These are phyloP conservation scores for Leptothorax acervorum DNA, from an alignment of 2,888 invertebrate species.

Conservation along the genomic window DNA sequence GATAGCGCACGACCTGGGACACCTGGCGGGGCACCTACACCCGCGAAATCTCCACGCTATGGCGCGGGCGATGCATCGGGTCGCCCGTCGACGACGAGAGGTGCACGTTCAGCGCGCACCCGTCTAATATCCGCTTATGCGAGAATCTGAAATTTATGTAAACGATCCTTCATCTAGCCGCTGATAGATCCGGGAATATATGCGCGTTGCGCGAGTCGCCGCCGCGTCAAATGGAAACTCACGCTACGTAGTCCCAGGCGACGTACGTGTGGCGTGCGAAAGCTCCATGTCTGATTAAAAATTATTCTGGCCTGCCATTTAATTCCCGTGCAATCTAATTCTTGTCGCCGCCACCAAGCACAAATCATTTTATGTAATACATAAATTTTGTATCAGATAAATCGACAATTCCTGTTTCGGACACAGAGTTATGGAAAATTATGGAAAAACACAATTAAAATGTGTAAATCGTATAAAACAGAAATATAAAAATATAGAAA, in stretches of 20 bases:
- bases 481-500: not conserved
- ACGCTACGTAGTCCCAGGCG: constrained; percentile 25
- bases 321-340: constrained; percentile 18
- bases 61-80: constrained; percentile 69
- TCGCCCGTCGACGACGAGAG: constrained; percentile 70
- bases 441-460: not conserved
- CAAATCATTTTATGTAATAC: not conserved
- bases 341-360: not conserved
- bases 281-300: constrained; percentile 27
- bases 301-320: constrained; percentile 27
- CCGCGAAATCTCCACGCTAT: constrained; percentile 7
- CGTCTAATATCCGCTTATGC: constrained; percentile 80
- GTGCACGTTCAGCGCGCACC: constrained; percentile 68
- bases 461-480: not conserved
- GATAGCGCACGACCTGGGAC: constrained; percentile 61
- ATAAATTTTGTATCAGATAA: not conserved
- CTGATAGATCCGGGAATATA: constrained; percentile 47
- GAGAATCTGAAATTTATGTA: constrained; percentile 76
- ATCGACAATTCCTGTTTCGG: too few species aligned
- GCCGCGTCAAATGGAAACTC: constrained; percentile 47
- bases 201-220: constrained; percentile 46
- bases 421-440: not conserved
- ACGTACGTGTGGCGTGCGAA: not conserved
- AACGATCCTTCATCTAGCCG: constrained; percentile 63
- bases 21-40: constrained; percentile 50